Evolutionary conservation across 2,888 invertebrate species (phyloP).

Genomic region (Ceriagrion tenellum): DNA sequence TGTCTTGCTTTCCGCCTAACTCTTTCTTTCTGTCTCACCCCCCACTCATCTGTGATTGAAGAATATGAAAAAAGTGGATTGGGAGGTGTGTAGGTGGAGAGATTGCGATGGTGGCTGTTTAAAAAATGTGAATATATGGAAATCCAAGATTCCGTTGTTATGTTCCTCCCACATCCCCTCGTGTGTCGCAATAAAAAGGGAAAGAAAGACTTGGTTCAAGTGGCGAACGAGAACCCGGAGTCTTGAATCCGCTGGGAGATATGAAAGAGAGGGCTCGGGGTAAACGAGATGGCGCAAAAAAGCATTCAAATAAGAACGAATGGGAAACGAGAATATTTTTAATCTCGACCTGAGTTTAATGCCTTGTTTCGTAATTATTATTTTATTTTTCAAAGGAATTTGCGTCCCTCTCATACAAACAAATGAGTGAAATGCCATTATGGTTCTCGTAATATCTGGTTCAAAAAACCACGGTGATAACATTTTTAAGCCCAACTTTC

Average conservation of each 20-base stretch:
- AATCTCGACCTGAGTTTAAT: neutral
- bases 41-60: neutral
- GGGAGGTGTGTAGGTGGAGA: neutral
- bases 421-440: neutral
- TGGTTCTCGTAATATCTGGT: neutral
- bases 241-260: neutral
- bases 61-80: neutral
- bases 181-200: neutral
- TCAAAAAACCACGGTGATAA: neutral
- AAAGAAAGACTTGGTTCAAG: neutral
- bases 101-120: neutral
- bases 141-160: neutral
- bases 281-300: neutral
- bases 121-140: neutral
- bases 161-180: neutral
- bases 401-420: neutral
- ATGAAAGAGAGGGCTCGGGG: neutral
- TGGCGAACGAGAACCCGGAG: neutral
- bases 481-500: neutral
- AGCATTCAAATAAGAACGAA: neutral
- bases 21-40: neutral
- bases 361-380: neutral
- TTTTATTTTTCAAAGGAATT: neutral
- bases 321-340: constrained; percentile 16
- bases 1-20: neutral